phyloP scores from a whole-genome alignment of 2,888 invertebrate genomes.

The Neelides folsomi region DNA sequence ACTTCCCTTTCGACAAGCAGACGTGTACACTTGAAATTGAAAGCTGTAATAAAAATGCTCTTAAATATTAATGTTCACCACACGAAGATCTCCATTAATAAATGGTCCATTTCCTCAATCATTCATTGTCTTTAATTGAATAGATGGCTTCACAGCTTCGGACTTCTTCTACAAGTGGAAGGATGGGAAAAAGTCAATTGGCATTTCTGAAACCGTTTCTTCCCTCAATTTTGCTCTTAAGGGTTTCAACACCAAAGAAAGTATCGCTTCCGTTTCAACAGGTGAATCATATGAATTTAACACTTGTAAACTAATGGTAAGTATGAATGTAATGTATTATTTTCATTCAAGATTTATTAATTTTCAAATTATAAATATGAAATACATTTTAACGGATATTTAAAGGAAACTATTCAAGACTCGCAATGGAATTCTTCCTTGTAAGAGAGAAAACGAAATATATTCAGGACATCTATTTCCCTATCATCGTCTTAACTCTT shows the following conservation, averaged over 20 bases:
- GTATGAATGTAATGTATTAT: too few species aligned
- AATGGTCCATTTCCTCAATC: neutral
- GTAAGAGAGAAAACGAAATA: conserved; percentile 18
- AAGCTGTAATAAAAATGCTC: conserved; percentile 73
- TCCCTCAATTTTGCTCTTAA: conserved; percentile 6
- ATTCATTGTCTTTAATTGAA: neutral
- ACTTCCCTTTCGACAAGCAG: conserved; percentile 92
- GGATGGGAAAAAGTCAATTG: conserved; percentile 9
- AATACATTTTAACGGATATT: neutral
- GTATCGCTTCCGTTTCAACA: neutral
- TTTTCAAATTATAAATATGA: neutral
- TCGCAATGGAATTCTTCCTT: conserved; percentile 15
- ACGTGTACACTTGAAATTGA: conserved; percentile 89
- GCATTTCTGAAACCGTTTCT: conserved; percentile 7
- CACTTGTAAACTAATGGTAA: too few species aligned
- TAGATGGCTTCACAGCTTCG: conserved; percentile 8
- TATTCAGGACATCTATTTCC: conserved; percentile 25
- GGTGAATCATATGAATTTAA: neutral
- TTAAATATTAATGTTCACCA: too few species aligned
- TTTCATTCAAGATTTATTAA: too few species aligned
- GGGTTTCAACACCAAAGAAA: conserved; percentile 5
- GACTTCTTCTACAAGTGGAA: conserved; percentile 15
- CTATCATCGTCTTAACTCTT: conserved; percentile 17
- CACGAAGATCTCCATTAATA: neutral
- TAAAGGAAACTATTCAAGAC: conserved; percentile 13